phyloP scores from a whole-genome alignment of 2,113 vertebrate species.

The Prochilodus magdalenae region DNA sequence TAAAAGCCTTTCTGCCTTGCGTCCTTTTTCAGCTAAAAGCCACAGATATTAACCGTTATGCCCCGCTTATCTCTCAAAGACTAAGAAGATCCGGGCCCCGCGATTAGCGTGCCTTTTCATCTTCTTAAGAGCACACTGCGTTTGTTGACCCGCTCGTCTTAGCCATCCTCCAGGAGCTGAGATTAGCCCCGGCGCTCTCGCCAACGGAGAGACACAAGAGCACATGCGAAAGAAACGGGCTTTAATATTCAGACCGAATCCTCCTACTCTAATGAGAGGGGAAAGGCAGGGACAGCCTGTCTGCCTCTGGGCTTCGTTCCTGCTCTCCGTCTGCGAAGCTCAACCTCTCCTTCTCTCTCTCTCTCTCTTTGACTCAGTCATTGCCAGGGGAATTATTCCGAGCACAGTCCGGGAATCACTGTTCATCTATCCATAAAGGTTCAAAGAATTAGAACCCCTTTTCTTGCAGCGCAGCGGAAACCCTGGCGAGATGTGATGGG shows the following conservation, averaged over 20 bases:
- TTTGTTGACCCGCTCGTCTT: constrained; percentile 7
- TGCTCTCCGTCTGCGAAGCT: neutral
- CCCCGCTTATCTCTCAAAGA: constrained; percentile 26
- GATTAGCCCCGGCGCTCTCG: constrained; percentile 22
- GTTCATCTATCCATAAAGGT: constrained; percentile 40
- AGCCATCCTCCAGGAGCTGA: constrained; percentile 9
- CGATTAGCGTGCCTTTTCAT: constrained; percentile 43
- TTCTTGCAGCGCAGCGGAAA: constrained; percentile 43
- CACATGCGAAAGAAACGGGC: neutral
- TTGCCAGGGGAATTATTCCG: constrained; percentile 36
- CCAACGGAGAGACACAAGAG: neutral
- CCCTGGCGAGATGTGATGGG: neutral
- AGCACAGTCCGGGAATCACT: constrained; percentile 19
- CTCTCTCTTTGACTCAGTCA: constrained; percentile 1
- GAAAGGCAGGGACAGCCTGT: constrained; percentile 26
- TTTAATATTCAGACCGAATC: constrained; percentile 37
- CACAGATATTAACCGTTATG: constrained; percentile 31
- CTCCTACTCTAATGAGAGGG: constrained; percentile 9
- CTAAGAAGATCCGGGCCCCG: constrained; percentile 18
- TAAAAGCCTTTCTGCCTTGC: neutral
- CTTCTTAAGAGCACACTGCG: neutral
- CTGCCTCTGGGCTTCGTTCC: constrained; percentile 23
- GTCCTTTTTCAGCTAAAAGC: constrained; percentile 25
- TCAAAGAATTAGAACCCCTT: constrained; percentile 20
- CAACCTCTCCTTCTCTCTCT: constrained; percentile 1